Evolutionary conservation across 35 echinoderm and acorn worm species (phyloP).

Genomic region (Ptychodera flava): DNA sequence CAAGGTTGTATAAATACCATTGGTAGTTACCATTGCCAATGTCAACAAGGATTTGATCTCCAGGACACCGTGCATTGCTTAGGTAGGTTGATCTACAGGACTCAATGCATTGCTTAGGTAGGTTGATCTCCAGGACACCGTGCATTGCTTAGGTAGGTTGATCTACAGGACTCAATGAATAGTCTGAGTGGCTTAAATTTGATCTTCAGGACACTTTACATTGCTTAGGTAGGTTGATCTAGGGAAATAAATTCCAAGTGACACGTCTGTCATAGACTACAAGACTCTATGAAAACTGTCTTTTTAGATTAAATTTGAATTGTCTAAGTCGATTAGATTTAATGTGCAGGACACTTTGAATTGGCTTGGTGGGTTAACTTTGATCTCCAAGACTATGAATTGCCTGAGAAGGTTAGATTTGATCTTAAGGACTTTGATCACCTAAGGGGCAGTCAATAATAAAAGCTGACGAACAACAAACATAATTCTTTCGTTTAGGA

Average conservation of each 20-base stretch:
- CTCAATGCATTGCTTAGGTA: background rate
- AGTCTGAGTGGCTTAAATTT: background rate
- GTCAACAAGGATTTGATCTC: conserved; percentile 20
- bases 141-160: conserved; percentile 36
- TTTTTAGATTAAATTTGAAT: too few relatives aligned
- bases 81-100: background rate
- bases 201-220: background rate
- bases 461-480: too few relatives aligned
- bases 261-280: too few relatives aligned
- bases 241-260: too few relatives aligned
- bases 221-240: background rate
- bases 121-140: conserved; percentile 4
- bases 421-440: too few relatives aligned
- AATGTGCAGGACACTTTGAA: background rate
- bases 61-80: background rate
- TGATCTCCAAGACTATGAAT: too few relatives aligned
- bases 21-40: conserved; percentile 82
- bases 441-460: too few relatives aligned
- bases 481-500: too few relatives aligned
- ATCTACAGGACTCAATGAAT: background rate
- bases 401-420: too few relatives aligned
- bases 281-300: too few relatives aligned
- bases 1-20: conserved; percentile 78
- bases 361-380: too few relatives aligned
- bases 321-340: too few relatives aligned